Evolutionary conservation across 2,113 vertebrate species (phyloP).

Genomic region (Melanocharis versteri): DNA sequence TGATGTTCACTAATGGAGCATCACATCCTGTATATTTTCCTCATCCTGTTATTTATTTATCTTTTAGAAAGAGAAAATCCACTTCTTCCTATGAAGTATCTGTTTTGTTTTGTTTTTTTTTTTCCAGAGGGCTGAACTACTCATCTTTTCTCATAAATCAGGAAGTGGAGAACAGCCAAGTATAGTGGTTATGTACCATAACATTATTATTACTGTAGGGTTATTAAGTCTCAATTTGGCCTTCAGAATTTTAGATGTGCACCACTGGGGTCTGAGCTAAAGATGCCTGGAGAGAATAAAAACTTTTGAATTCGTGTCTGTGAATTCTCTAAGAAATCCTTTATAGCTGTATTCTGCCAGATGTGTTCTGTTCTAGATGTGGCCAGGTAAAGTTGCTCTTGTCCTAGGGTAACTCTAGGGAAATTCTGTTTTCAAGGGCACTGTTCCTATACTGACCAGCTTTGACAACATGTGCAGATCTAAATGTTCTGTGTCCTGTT

Average conservation of each 20-base stretch:
- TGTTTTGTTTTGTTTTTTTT: background rate
- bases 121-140: background rate
- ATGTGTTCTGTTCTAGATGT: background rate
- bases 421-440: background rate
- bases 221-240: background rate
- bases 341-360: background rate
- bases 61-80: background rate
- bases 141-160: background rate
- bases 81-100: background rate
- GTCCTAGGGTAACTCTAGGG: background rate
- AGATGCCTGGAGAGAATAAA: background rate
- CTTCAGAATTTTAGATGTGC: background rate
- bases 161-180: background rate
- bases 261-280: background rate
- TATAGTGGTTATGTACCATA: background rate
- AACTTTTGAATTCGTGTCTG: background rate
- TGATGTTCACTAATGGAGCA: constrained; percentile 19
- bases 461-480: rapidly evolving
- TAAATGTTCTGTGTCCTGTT: background rate
- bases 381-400: background rate
- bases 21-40: constrained; percentile 15
- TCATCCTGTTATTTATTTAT: constrained; percentile 37
- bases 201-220: background rate
- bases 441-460: background rate
- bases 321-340: background rate